Evolutionary conservation across 2,113 vertebrate species (phyloP).

Genomic region (Ploceus nigricollis): DNA sequence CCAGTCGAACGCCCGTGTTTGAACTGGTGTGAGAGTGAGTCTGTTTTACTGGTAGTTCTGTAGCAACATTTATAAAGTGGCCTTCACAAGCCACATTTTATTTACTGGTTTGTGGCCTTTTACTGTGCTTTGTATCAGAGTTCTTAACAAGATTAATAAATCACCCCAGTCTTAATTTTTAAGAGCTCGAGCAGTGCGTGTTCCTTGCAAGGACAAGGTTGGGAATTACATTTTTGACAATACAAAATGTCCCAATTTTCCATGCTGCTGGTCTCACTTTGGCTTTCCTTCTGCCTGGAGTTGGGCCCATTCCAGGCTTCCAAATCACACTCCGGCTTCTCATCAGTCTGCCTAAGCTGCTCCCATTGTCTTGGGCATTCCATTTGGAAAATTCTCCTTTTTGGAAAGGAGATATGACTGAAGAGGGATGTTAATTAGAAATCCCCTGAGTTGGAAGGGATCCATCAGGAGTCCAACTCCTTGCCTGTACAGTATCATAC

Average conservation of each 20-base stretch:
- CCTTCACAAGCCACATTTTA: slow-evolving; percentile 76
- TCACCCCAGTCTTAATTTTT: slow-evolving; percentile 95
- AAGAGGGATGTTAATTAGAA: background rate
- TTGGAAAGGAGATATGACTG: background rate
- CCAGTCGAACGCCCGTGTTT: slow-evolving; percentile 62
- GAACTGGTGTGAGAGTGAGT: slow-evolving; percentile 69
- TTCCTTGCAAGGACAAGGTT: slow-evolving; percentile 42
- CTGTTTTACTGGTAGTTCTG: slow-evolving; percentile 66
- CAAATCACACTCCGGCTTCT: background rate
- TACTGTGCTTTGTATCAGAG: slow-evolving; percentile 97
- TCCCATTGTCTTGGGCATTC: rapidly evolving
- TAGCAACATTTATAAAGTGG: slow-evolving; percentile 81
- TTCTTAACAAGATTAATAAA: slow-evolving; percentile 99
- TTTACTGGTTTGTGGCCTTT: slow-evolving; percentile 92
- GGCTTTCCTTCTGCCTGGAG: background rate
- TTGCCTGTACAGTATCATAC: background rate
- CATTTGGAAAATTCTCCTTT: background rate
- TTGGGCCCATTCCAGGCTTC: background rate
- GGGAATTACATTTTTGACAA: background rate
- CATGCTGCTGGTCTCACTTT: background rate
- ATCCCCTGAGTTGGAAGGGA: background rate
- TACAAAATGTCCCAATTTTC: background rate
- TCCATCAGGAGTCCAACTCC: background rate
- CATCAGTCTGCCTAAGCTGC: background rate
- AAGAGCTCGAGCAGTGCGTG: slow-evolving; percentile 54